Base-by-base conservation (phyloP, 1,140 invertebrate genomes). In the Arctopsyche grandis region DNA sequence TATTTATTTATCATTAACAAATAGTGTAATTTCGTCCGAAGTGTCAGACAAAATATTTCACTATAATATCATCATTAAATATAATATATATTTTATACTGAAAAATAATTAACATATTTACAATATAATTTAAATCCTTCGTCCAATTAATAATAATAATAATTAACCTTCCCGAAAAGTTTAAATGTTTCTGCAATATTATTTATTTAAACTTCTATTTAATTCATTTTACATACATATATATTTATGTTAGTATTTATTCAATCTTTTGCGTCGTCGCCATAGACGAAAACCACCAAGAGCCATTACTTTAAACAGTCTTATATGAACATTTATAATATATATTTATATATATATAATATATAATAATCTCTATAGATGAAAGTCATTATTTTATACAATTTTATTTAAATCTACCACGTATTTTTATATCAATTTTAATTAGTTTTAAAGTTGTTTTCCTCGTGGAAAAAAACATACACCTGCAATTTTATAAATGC, bases 261-360 rank as follows among this genome's bases (percentile, higher is more conserved):
- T 26, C 24, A 66, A 66, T 26, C 5, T 66, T 66, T 66, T 22
- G 24, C 46, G 43, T 29, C 71, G 19, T 46, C 24, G 44, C 44
- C 46, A 19, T 5, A 66, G 48, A 48, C 44, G 71, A 74, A 48
- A 63, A 43, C 52, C 52, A 24, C 26, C 74, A 43, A 63, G 21
- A 43, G 14, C 58, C 24, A 63, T 76, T 76, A 76, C 58, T 60
- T 76, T 76, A 76, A 76, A 76, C 74, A 76, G 74, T 76, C 74
- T 76, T 76, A 76, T 76, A 76, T 76, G 74, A 76, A 76, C 74
- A 76, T 76, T 76, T 76, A 76, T 76, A 21, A 66, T 66, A 66
- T n/a, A 66, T 66, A 38, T 38, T 4, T 38, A 38, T 38, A 38
- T 38, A 38, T 38, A 38, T 38, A 24, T 66, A 52, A 52, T 52